phyloP scores from a whole-genome alignment of 2,113 vertebrate species.

The Eurypyga helias region DNA sequence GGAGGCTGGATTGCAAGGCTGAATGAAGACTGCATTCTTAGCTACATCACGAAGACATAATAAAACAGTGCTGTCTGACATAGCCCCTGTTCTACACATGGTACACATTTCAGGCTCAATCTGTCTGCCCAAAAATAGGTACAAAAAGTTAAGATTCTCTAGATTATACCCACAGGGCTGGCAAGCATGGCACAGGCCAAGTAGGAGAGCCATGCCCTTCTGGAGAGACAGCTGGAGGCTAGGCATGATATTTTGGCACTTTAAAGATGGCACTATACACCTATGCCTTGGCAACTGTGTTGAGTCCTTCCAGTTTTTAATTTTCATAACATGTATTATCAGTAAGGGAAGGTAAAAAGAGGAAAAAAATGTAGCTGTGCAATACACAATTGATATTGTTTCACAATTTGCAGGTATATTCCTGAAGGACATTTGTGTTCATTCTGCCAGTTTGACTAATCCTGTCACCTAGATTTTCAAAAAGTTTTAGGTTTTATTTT shows the following conservation, averaged over 20 bases:
- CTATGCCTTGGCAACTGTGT: background rate
- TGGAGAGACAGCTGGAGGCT: slow-evolving; percentile 3
- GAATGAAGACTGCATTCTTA: slow-evolving; percentile 22
- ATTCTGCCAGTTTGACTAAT: background rate
- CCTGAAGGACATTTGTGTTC: background rate
- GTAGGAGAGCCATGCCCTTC: background rate
- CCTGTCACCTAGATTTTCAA: background rate
- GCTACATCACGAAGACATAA: background rate
- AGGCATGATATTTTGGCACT: background rate
- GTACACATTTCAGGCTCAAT: background rate
- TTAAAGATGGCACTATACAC: background rate
- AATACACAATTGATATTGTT: background rate
- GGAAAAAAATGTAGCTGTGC: background rate
- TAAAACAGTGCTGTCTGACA: slow-evolving; percentile 23
- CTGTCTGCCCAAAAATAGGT: slow-evolving; percentile 22
- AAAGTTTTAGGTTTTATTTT: background rate
- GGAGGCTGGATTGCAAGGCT: background rate
- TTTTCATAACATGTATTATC: background rate
- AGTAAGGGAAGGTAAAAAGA: background rate
- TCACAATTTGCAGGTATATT: background rate
- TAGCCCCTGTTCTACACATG: background rate
- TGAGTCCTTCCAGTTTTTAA: background rate
- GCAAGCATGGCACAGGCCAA: background rate
- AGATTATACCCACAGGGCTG: background rate
- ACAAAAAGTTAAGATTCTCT: background rate